phyloP scores from a whole-genome alignment of 2,797 vertebrate species.

The Oryzias dopingdopingensis region DNA sequence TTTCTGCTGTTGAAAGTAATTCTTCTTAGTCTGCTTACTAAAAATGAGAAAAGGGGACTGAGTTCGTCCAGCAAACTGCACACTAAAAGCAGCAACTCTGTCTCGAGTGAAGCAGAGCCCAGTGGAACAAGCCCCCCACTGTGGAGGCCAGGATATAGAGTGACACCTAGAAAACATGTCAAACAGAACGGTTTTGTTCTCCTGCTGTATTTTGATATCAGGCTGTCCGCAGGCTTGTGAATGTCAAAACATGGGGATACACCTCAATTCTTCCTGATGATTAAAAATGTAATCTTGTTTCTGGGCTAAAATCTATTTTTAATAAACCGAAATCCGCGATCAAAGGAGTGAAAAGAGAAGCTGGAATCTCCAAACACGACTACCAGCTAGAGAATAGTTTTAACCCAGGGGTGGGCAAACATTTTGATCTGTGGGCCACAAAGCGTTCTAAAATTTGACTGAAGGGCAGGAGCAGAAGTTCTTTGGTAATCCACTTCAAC shows the following conservation, averaged over 20 bases:
- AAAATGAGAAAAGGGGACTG: constrained; percentile 13
- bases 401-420: too few relatives aligned
- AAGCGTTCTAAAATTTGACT: too few relatives aligned
- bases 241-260: constrained; percentile 59
- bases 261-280: constrained; percentile 42
- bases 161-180: constrained; percentile 63
- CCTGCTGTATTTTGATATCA: constrained; percentile 56
- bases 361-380: too few relatives aligned
- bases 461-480: too few relatives aligned
- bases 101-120: constrained; percentile 48
- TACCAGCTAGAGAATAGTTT: too few relatives aligned
- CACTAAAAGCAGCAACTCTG: constrained; percentile 46
- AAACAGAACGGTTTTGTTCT: constrained; percentile 75
- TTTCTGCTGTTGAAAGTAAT: constrained; percentile 11
- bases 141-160: constrained; percentile 70
- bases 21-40: constrained; percentile 13
- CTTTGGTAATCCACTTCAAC: too few relatives aligned
- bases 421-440: too few relatives aligned
- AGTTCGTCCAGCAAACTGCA: constrained; percentile 46
- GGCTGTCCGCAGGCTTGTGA: constrained; percentile 50
- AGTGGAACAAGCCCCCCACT: constrained; percentile 70
- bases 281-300: constrained; percentile 19
- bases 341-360: too few relatives aligned
- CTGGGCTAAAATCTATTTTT: too few relatives aligned
- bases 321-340: too few relatives aligned